These are phyloP conservation scores for Phymorhynchus buccinoides DNA, from an alignment of 1,140 invertebrate species.

Conservation along the genomic window DNA sequence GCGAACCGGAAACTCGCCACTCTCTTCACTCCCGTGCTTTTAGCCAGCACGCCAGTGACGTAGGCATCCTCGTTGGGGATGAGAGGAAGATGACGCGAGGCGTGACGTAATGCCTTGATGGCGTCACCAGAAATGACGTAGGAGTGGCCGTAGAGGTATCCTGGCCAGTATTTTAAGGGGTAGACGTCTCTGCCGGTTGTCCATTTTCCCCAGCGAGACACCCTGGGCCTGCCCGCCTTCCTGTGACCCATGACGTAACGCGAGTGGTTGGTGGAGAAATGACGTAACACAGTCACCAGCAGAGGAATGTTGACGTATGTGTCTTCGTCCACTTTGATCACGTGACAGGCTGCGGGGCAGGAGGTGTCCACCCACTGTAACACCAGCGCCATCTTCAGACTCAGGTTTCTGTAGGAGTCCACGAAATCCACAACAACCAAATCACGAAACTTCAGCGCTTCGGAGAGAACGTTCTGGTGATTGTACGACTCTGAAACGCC, in stretches of 20 bases:
- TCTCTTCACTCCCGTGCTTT: constrained; percentile 47
- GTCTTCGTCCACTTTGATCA: constrained; percentile 93
- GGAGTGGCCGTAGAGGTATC: constrained; percentile 61
- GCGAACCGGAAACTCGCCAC: constrained; percentile 32
- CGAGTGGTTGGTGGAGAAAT: background rate
- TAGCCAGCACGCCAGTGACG: constrained; percentile 71
- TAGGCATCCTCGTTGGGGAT: constrained; percentile 73
- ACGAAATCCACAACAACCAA: constrained; percentile 62
- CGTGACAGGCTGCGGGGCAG: constrained; percentile 80
- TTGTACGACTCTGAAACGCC: constrained; percentile 1
- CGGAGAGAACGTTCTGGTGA: constrained; percentile 23
- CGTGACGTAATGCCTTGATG: constrained; percentile 48
- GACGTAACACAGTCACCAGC: constrained; percentile 48
- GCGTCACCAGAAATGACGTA: constrained; percentile 62
- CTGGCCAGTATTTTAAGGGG: constrained; percentile 55
- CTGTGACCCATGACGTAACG: constrained; percentile 31
- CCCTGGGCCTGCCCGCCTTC: constrained; percentile 38
- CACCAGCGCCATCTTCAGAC: constrained; percentile 83
- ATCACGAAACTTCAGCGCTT: constrained; percentile 49
- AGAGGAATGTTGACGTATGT: constrained; percentile 78
- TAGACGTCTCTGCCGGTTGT: constrained; percentile 51
- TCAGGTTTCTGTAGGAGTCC: constrained; percentile 63
- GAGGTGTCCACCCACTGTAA: constrained; percentile 82
- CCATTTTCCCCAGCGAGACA: constrained; percentile 51
- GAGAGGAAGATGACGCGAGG: constrained; percentile 55